Conservation (phyloP, 1,140 invertebrate species). For the Bradysia coprophila region DNA sequence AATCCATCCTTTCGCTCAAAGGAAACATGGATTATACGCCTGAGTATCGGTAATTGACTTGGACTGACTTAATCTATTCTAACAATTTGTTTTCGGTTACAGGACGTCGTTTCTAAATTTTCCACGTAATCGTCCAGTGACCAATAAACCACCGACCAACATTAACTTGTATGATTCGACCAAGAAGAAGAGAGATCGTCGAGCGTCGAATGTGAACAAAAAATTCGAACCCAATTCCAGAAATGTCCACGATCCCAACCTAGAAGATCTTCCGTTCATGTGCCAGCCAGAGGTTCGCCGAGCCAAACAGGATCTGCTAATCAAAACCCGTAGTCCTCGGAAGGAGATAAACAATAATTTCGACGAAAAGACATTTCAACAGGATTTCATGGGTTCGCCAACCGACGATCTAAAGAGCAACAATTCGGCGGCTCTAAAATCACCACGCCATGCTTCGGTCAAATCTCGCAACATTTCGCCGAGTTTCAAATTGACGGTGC, state of each 20-base stretch:
- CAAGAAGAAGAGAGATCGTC: neutral
- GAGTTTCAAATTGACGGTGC: slow-evolving; percentile 2
- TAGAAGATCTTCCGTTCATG: neutral
- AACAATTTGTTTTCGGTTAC: too few species aligned
- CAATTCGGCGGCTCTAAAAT: slow-evolving; percentile 4
- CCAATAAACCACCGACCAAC: slow-evolving; percentile 17
- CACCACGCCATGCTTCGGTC: too few species aligned
- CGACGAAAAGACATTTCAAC: neutral
- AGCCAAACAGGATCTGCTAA: slow-evolving; percentile 17
- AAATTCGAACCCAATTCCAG: neutral
- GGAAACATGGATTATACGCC: slow-evolving; percentile 24
- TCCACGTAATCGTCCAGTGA: slow-evolving; percentile 17
- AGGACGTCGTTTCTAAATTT: slow-evolving; percentile 18
- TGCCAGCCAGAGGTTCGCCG: slow-evolving; percentile 14
- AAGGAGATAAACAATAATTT: neutral
- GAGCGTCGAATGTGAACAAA: slow-evolving; percentile 3
- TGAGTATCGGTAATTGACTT: slow-evolving; percentile 13
- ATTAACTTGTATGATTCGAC: slow-evolving; percentile 14
- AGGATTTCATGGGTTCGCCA: neutral
- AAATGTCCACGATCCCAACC: neutral
- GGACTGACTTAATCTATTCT: too few species aligned
- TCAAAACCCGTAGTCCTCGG: slow-evolving; percentile 9
- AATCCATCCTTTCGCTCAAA: slow-evolving; percentile 16
- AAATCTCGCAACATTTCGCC: slow-evolving; percentile 12
- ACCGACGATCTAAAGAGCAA: slow-evolving; percentile 2